Evolutionary conservation across 2,797 vertebrate species (phyloP), one percentile per base, ranked within the genome.

Genomic region (Microtus californicus): DNA sequence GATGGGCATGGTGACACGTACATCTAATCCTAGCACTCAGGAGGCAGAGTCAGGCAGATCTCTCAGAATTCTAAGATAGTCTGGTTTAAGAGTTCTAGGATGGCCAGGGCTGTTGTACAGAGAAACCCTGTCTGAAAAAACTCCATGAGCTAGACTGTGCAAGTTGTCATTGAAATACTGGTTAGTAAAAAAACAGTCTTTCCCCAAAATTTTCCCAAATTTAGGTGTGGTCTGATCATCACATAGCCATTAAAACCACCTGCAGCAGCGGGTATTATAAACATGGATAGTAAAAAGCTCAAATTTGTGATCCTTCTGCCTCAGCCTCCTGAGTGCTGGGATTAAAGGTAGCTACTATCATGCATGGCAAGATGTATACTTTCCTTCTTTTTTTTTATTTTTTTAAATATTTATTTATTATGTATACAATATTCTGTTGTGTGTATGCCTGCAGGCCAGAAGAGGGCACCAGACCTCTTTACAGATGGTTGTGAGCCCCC

Each of bases 201-300:
- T 93, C n/a, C 14, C 54, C 17, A 80, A 54, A 87, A 81, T 48
- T 11, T 48, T 11, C 48, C 48, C 17, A 43, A 77, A n/a, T 31
- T 92, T 73, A 85, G 4, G 61, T 15, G 25, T 77, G 45, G 0
- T 81, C 59, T 67, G 8, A 90, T 40, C 54, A n/a, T 37, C 27
- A 69, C 13, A 89, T 21, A 80, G 43, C 69, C 61, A 9, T 74
- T 37, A 74, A 48, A 67, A 71, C 45, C 63, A 82, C 63, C 1
- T 73, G 61, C 81, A 93, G 37, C 59, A 90, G 40, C 29, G 4
- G 65, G 34, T 67, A 27, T 79, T 59, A 45, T 25, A 29, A 31
- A 96, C 54, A 19, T 51, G 40, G 19, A 78, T 34, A 43, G 63
- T 74, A 61, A 90, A 13, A 87, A 94, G 85, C 54, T 95, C 40